Conservation (phyloP, 2,888 invertebrate genomes). For the Drosophila helvetica region DNA sequence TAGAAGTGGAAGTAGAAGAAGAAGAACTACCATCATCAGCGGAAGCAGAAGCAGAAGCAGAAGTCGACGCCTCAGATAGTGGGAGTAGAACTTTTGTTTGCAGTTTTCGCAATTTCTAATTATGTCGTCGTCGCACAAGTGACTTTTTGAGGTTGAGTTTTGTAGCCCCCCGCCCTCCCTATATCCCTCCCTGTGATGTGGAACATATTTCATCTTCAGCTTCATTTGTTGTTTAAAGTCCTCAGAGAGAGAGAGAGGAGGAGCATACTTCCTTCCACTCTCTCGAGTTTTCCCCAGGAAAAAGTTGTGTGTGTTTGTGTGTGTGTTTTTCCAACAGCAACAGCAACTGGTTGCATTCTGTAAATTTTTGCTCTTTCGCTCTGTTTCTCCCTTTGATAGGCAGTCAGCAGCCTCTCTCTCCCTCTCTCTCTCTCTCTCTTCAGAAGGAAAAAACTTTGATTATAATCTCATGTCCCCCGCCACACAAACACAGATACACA, state of each 20-base stretch:
- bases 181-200: neutral
- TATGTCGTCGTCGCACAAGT: slow-evolving; percentile 56
- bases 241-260: slow-evolving; percentile 1
- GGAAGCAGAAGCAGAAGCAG: neutral
- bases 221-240: slow-evolving; percentile 50
- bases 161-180: neutral
- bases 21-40: slow-evolving; percentile 23
- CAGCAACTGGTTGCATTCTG: slow-evolving; percentile 23
- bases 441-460: slow-evolving; percentile 57
- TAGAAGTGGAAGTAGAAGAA: neutral
- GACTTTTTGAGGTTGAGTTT: slow-evolving; percentile 63
- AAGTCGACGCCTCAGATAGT: neutral
- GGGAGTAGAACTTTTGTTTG: slow-evolving; percentile 41
- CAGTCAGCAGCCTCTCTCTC: no score
- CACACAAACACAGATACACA: neutral
- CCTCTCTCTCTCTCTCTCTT: no score
- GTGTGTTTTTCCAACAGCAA: slow-evolving; percentile 3
- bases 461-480: slow-evolving; percentile 39
- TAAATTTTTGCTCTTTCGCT: slow-evolving; percentile 23
- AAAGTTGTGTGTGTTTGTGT: slow-evolving; percentile 6
- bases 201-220: slow-evolving; percentile 34
- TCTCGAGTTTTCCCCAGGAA: neutral
- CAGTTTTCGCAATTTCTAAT: slow-evolving; percentile 70
- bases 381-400: slow-evolving; percentile 9
- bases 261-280: neutral